These are phyloP conservation scores for Lydus trimaculatus DNA, from an alignment of 2,888 invertebrate genomes.

Conservation along the genomic window DNA sequence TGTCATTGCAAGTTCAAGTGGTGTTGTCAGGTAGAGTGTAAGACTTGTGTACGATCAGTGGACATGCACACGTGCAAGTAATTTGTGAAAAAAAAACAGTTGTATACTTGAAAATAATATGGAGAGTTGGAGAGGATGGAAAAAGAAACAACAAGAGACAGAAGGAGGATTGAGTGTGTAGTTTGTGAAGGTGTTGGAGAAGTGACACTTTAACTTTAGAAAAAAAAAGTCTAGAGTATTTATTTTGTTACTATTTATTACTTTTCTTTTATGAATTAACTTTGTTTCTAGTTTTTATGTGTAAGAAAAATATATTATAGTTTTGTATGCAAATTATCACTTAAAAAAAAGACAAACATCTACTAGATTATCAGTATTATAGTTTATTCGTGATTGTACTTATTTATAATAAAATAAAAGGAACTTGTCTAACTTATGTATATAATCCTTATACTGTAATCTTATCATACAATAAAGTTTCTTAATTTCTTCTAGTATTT, in stretches of 20 bases:
- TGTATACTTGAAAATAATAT: background rate
- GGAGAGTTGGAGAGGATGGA: background rate
- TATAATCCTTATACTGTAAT: constrained; percentile 8
- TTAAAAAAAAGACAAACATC: background rate
- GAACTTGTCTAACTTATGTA: constrained; percentile 1
- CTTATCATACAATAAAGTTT: constrained; percentile 4
- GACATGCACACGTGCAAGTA: constrained; percentile 91
- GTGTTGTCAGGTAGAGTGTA: constrained; percentile 95
- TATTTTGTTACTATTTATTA: constrained; percentile 12
- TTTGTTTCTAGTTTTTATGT: background rate
- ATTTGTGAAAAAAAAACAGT: constrained; percentile 49
- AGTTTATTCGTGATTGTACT: constrained; percentile 12
- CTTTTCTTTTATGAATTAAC: background rate
- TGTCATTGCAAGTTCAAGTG: constrained; percentile 96
- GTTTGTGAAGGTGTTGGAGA: constrained; percentile 23
- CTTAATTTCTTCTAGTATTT: background rate
- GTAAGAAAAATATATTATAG: background rate
- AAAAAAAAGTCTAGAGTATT: constrained; percentile 7
- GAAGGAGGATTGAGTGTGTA: constrained; percentile 17
- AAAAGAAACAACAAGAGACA: background rate
- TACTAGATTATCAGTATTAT: constrained; percentile 13
- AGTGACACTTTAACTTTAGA: background rate
- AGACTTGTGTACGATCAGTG: constrained; percentile 79
- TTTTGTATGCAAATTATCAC: background rate
- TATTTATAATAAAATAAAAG: constrained; percentile 4